These are phyloP conservation scores for Opisthocomus hoazin DNA, from an alignment of 2,113 vertebrate genomes.

Conservation along the genomic window DNA sequence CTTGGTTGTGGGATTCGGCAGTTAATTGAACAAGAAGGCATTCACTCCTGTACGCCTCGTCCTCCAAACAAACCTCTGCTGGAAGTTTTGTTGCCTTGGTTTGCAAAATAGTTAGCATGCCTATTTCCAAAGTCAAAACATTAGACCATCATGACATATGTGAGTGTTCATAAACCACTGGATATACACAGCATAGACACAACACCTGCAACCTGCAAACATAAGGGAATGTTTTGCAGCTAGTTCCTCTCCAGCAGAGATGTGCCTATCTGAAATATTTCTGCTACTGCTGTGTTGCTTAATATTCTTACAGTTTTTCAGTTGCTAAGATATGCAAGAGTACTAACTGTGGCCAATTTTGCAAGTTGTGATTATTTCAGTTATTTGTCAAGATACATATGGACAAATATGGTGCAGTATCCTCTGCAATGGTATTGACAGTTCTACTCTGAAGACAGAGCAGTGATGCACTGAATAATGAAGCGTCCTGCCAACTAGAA, in stretches of 20 bases:
- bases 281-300: conserved; percentile 60
- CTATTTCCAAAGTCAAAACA: background rate
- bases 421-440: conserved; percentile 6
- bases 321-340: conserved; percentile 64
- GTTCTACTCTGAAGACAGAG: background rate
- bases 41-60: background rate
- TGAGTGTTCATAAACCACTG: background rate
- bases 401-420: conserved; percentile 32
- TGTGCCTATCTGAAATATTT: conserved; percentile 6
- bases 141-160: background rate
- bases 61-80: background rate
- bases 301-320: conserved; percentile 67
- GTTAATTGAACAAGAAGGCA: background rate
- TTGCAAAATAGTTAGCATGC: background rate
- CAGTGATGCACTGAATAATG: background rate
- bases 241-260: background rate
- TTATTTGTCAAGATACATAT: conserved; percentile 72
- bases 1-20: background rate
- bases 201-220: background rate
- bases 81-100: background rate
- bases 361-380: conserved; percentile 73
- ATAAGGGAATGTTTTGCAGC: background rate
- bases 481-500: background rate
- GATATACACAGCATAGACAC: background rate
- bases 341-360: conserved; percentile 61